Evolutionary conservation across 2,797 vertebrate species (phyloP).

Genomic region (Sebastes wilsoni): DNA sequence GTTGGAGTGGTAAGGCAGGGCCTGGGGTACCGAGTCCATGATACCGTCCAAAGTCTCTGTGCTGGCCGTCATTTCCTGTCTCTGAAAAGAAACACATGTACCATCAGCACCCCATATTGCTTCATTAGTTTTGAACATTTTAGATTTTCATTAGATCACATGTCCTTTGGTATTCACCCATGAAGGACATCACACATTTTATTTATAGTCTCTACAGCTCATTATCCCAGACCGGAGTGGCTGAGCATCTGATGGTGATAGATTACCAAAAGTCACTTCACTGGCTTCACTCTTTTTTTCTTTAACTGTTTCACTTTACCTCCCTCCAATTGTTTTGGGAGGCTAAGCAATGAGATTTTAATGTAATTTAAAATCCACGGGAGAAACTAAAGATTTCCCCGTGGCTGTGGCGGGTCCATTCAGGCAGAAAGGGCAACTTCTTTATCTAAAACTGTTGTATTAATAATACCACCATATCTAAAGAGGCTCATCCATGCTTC

Average conservation of each 20-base stretch:
- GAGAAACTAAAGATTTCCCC: conserved; percentile 47
- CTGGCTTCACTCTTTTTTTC: neutral
- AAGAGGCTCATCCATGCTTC: conserved; percentile 74
- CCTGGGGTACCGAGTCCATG: conserved; percentile 82
- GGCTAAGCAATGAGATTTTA: conserved; percentile 26
- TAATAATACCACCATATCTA: conserved; percentile 68
- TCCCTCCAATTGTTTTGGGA: conserved; percentile 34
- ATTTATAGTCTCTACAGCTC: conserved; percentile 22
- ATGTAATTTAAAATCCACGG: conserved; percentile 31
- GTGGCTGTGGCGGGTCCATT: conserved; percentile 51
- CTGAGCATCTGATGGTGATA: conserved; percentile 40
- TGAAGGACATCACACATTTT: conserved; percentile 22
- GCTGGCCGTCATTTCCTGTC: conserved; percentile 88
- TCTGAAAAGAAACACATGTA: conserved; percentile 59
- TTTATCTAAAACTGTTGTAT: conserved; percentile 71
- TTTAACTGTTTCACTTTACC: conserved; percentile 19
- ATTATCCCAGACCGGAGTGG: conserved; percentile 38
- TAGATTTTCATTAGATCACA: neutral
- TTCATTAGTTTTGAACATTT: neutral
- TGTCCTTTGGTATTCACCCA: neutral
- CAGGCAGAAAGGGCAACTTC: conserved; percentile 63
- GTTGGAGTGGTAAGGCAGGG: conserved; percentile 91
- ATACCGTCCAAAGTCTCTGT: conserved; percentile 83
- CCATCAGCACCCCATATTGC: neutral
- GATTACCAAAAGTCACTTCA: conserved; percentile 56